Base-by-base conservation (phyloP, 2,797 vertebrate species). In the Corythornis leucogaster region DNA sequence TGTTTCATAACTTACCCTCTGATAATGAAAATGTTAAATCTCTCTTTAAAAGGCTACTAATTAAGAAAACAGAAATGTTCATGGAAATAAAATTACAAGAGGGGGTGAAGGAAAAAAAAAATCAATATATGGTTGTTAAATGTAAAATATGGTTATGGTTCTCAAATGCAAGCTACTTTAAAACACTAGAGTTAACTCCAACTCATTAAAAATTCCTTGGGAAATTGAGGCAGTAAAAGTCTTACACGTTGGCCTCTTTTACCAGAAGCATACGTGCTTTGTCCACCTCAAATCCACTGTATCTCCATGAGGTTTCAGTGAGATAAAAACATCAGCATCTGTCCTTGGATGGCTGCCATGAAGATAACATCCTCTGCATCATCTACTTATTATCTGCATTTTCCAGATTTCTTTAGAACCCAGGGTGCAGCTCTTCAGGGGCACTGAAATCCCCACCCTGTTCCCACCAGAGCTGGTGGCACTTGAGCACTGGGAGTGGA, bases 61-160 rank as follows among this genome's bases (percentile, higher is more conserved):
- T 98, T 98, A 97, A 97, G 96, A 97, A 97, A 97, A 91, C 96
- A 98, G 97, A 98, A 97, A 97, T 96, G 97, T 95, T 97, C 97
- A 63, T 19, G 20, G 97, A 97, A 97, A 97, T 97, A 97, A 97
- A 97, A 97, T 97, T 96, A 95, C 96, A 94, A 93, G 94, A 87
- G 22, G n/a, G 16, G 7, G 40, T 20, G 13, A 15, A 8, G 19
- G 13, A 28, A 63, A 10, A 81, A 81, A 96, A 85, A 97, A 97
- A 97, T 97, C 98, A 97, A 98, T 98, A 97, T 95, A 95, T 50
- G 90, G 95, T 93, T 97, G 97, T 98, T 97, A 97, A 98, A 97
- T 95, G 97, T 93, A 40, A 40, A 40, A 40, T 40, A 40, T 40
- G 38, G 38, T 40, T 95, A 95, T 50, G 90, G 95, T 93, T 97